Conservation (phyloP, 2,888 invertebrate genomes). For the Conchocele bisecta region DNA sequence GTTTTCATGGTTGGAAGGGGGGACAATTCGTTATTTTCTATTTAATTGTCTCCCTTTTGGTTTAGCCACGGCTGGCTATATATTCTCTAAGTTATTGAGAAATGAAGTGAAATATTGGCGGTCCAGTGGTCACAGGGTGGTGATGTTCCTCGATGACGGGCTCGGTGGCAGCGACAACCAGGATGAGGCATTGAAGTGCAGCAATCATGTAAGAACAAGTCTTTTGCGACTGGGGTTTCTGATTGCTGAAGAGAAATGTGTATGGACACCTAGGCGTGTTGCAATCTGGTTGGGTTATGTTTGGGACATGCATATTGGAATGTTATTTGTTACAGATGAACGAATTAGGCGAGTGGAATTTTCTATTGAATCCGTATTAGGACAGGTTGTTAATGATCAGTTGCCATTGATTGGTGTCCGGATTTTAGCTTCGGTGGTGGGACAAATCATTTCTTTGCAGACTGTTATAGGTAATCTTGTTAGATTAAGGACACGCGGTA, state of each 20-base stretch:
- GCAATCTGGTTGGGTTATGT: conserved; percentile 23
- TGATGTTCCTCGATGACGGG: conserved; percentile 50
- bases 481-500: conserved; percentile 5
- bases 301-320: neutral
- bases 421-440: conserved; percentile 9
- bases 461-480: conserved; percentile 13
- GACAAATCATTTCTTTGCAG: conserved; percentile 19
- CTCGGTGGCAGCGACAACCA: conserved; percentile 10
- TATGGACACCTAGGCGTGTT: conserved; percentile 11
- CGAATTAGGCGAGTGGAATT: neutral
- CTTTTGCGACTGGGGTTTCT: neutral
- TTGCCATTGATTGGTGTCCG: neutral
- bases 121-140: conserved; percentile 16
- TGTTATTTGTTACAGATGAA: conserved; percentile 11
- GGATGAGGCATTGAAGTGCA: neutral
- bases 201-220: neutral
- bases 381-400: neutral
- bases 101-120: conserved; percentile 38
- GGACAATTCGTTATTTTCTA: conserved; percentile 5
- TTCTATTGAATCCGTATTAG: neutral
- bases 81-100: conserved; percentile 42
- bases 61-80: conserved; percentile 35
- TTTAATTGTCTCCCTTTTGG: conserved; percentile 42
- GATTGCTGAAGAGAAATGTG: conserved; percentile 9
- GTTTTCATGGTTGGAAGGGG: conserved; percentile 20